Conservation (phyloP, 2,113 vertebrate species). For the Muscicapa adusta region DNA sequence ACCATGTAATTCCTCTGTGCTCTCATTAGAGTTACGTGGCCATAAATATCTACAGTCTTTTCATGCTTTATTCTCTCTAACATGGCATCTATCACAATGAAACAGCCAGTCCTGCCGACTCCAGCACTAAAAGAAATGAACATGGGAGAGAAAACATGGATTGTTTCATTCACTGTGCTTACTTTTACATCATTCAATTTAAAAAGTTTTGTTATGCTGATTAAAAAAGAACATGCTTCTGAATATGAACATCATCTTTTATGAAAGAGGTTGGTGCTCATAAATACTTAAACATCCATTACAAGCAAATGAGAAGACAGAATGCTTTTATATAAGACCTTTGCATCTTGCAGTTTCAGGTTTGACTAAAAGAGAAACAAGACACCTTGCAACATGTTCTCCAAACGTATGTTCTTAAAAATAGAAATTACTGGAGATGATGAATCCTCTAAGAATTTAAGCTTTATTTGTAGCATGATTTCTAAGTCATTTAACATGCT, state of each 20-base stretch:
- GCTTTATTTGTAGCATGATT: not conserved
- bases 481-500: not conserved
- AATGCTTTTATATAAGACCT: not conserved
- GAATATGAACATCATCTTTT: not conserved
- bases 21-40: slow-evolving; percentile 98
- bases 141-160: not conserved
- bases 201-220: not conserved
- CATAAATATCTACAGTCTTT: slow-evolving; percentile 99
- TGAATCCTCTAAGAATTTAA: not conserved
- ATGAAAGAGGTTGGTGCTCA: not conserved
- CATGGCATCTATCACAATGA: slow-evolving; percentile 99
- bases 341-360: not conserved
- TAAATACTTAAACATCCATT: not conserved
- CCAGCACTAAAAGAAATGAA: slow-evolving; percentile 82
- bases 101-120: slow-evolving; percentile 96
- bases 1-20: slow-evolving; percentile 99
- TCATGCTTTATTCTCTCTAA: slow-evolving; percentile 98
- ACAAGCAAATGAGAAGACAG: not conserved
- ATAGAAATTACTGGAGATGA: not conserved
- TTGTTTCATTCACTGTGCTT: not conserved
- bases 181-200: not conserved
- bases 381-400: not conserved
- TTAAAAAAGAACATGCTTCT: not conserved
- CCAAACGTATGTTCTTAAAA: not conserved
- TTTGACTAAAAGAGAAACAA: not conserved